Base-by-base conservation (phyloP, 1,140 invertebrate species). In the Ips typographus region DNA sequence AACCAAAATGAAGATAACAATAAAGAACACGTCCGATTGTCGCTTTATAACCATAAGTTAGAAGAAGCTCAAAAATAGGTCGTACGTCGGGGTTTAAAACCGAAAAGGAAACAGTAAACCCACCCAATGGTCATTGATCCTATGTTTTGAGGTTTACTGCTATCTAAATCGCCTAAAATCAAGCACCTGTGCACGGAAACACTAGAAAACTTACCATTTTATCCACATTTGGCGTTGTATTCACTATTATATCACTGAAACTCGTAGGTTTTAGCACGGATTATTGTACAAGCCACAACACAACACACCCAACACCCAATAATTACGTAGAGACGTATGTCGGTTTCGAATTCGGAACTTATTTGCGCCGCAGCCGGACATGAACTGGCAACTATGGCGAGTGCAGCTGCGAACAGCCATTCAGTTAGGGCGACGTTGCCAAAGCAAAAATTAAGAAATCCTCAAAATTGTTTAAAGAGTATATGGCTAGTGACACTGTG, bases 51-150 rank as follows among this genome's bases (percentile, higher is more conserved):
- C 22, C 22, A 22, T 22, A 22, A 22, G 22, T 22, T 22, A 22
- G 22, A 22, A 22, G 22, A 22, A 22, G 22, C 22, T 22, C 22
- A 59, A 59, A 59, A 59, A 40, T 59, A 59, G 57, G 57, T 59
- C 57, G 57, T 59, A 42, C 39, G 57, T 59, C 57, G 40, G 38
- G 42, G 57, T 40, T 59, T 8, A 38, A 42, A 6, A 37, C 39
- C 41, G 37, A 42, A 38, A 59, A 8, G 8, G 40, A 41, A 8
- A 36, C 40, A 22, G 40, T 59, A 59, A 59, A 59, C 57, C 57
- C 57, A 59, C 57, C 57, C 57, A 59, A 59, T 59, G 57, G 57
- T 59, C 57, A 59, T 59, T 59, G 57, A 59, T 59, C 57, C 40
- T 59, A 42, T 59, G 57, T 59, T 59, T 59, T 59, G 41, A 49